Evolutionary conservation across 1,140 invertebrate species (phyloP).

Genomic region (Micrasema minimum): DNA sequence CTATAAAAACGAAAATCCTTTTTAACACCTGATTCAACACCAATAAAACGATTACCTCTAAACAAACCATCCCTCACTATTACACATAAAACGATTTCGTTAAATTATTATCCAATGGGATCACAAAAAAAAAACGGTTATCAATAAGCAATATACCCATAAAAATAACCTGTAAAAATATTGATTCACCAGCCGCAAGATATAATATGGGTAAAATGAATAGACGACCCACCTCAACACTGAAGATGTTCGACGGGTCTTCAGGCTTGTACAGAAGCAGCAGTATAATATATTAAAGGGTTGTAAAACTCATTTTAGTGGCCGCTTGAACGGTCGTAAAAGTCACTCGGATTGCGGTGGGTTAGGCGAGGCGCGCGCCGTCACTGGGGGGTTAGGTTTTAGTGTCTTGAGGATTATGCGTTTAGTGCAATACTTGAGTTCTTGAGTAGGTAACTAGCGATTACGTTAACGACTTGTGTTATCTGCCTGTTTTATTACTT

Average conservation of each 20-base stretch:
- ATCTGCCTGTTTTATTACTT: background rate
- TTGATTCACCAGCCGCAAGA: no score
- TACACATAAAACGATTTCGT: no score
- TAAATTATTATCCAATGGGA: no score
- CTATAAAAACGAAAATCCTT: no score
- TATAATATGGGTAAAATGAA: no score
- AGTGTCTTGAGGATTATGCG: background rate
- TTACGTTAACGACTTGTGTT: background rate
- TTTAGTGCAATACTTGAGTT: constrained; percentile 8
- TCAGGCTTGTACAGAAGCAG: background rate
- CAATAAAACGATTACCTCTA: no score
- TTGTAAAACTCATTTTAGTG: constrained; percentile 66
- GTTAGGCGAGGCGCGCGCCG: constrained; percentile 1
- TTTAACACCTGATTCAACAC: no score
- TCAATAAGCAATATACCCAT: no score
- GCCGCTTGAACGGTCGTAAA: constrained; percentile 64
- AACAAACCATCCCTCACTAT: no score
- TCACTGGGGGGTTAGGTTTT: background rate
- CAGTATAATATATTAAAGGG: constrained; percentile 17
- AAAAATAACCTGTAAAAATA: no score
- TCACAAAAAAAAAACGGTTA: no score
- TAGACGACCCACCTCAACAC: constrained; percentile 5
- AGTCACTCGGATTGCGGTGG: constrained; percentile 40
- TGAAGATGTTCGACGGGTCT: background rate
- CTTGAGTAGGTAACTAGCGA: no score